phyloP scores from a whole-genome alignment of 2,113 vertebrate genomes.

The Phalacrocorax pelagicus region DNA sequence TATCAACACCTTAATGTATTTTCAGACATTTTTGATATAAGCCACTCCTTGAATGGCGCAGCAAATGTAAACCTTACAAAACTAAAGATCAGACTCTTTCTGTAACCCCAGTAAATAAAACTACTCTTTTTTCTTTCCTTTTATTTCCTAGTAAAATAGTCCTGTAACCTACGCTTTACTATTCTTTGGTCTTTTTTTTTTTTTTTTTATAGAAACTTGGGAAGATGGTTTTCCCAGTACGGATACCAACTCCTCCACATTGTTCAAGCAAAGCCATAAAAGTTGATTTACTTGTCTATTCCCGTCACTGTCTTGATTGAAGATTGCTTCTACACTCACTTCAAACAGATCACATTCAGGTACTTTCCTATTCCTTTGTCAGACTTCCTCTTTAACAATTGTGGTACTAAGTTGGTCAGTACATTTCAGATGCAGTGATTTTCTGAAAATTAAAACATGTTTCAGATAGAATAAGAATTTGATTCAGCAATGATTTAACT shows the following conservation, averaged over 20 bases:
- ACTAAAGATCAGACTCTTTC: neutral
- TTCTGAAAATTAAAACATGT: neutral
- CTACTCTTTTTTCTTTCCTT: neutral
- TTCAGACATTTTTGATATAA: neutral
- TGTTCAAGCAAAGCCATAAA: neutral
- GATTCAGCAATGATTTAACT: neutral
- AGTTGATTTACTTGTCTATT: neutral
- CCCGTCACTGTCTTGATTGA: neutral
- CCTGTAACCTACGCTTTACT: neutral
- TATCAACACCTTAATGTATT: neutral
- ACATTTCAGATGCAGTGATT: neutral
- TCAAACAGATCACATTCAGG: neutral
- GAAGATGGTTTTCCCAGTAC: neutral
- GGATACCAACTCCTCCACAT: neutral
- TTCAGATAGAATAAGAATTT: neutral
- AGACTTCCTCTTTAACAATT: neutral
- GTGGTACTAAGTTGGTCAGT: neutral
- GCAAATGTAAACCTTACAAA: neutral
- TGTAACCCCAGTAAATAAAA: neutral
- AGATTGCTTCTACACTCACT: neutral
- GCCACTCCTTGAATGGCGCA: neutral
- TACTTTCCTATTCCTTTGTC: neutral
- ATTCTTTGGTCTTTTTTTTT: neutral
- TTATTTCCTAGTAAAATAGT: neutral
- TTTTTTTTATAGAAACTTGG: neutral